phyloP scores from a whole-genome alignment of 2,797 vertebrate genomes.

The Lagorchestes hirsutus region DNA sequence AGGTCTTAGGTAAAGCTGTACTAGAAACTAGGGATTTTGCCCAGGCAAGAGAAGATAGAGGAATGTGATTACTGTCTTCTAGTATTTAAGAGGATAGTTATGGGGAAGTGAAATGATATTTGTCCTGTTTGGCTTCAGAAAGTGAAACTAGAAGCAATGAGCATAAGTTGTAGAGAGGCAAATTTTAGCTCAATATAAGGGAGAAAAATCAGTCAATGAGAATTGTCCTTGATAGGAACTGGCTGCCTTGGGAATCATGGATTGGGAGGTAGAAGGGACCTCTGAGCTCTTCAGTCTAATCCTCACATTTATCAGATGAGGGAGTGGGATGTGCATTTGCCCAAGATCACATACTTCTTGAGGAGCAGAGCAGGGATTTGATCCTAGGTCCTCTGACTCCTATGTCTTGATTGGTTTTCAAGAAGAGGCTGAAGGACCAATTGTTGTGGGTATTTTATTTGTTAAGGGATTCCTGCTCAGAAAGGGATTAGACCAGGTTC shows the following conservation, averaged over 20 bases:
- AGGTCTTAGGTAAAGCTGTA: not conserved
- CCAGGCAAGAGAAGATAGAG: not conserved
- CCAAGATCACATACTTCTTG: not conserved
- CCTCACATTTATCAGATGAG: not conserved
- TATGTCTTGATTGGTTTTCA: not conserved
- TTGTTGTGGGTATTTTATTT: not conserved
- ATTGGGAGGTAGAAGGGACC: not conserved
- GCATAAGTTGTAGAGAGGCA: not conserved
- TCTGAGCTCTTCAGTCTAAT: not conserved
- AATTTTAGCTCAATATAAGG: not conserved
- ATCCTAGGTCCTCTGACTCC: not conserved
- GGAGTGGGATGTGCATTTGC: not conserved
- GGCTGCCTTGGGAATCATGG: not conserved
- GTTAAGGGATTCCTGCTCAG: not conserved
- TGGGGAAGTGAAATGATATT: not conserved
- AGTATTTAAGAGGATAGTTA: not conserved
- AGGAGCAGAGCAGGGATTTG: not conserved
- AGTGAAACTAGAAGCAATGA: not conserved
- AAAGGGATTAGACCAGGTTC: not conserved
- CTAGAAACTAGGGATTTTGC: not conserved
- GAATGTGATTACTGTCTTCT: not conserved
- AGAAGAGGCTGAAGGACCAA: not conserved
- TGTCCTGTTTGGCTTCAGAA: not conserved
- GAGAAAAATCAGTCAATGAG: not conserved
- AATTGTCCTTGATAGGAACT: not conserved